Evolutionary conservation across 2,797 vertebrate species (phyloP), one percentile per base, ranked within the genome.

Genomic region (Chaetophractus vellerosus): DNA sequence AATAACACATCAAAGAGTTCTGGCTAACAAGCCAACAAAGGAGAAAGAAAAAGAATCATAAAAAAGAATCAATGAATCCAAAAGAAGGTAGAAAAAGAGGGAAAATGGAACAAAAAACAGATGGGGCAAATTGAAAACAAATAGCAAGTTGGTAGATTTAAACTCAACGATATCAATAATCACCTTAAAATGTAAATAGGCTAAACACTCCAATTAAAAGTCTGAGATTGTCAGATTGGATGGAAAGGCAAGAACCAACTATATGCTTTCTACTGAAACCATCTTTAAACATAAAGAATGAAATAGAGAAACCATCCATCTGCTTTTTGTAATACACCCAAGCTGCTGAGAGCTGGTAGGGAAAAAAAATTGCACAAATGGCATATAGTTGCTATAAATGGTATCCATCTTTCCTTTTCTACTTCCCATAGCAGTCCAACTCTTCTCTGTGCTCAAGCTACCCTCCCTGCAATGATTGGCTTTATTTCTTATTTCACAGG

Each of bases 121-220:
- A 96, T 76, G 45, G 79, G 45, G 83, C 48, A 93, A 93, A 79
- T 16, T 83, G 75, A 71, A 87, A 89, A 80, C 57, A n/a, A 88
- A 94, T 5, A 93, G 24, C 55, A 63, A 52, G 52, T 81, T 63
- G 45, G 33, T 33, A 80, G 69, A 89, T 66, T 87, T 69, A 76
- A 84, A 76, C 36, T 74, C 36, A 28, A 28, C 66, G 28, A 11
- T 50, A 85, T 68, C 88, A 74, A 71, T 91, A 93, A 90, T 57
- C 61, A 45, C 90, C 92, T 71, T 92, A 96, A 88, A 90, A 68
- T 93, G 61, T 81, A 88, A 93, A 84, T 28, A 24, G 36, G 1
- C 64, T 89, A n/a, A 91, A 45, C 14, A 10, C 2, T 18, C 28
- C 63, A 36, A 52, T 90, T 90, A 95, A 90, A 92, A 87, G 45